Percentiles rank a stretch among this genome's conserved stretches.
phyloP scores from a whole-genome alignment of 2,888 invertebrate species.

The Cataglyphis rosenhaueri region DNA sequence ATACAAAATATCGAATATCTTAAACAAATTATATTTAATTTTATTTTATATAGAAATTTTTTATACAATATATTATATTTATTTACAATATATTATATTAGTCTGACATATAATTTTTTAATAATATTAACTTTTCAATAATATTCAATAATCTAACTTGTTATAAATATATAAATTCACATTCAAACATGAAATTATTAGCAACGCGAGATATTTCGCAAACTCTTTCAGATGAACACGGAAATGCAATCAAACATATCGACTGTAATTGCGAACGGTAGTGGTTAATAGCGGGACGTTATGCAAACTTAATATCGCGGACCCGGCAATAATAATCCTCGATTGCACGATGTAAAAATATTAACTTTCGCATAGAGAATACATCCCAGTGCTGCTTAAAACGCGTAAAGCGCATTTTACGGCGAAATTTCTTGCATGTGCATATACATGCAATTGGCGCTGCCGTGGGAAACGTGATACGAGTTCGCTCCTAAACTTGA shows the following conservation, averaged over 20 bases:
- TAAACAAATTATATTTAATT: not conserved
- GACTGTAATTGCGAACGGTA: slow-evolving; percentile 28
- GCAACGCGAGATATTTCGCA: slow-evolving; percentile 2
- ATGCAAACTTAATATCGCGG: slow-evolving; percentile 34
- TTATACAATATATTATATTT: not conserved
- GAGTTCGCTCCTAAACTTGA: slow-evolving; percentile 76
- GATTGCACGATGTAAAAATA: slow-evolving; percentile 62
- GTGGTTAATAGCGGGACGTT: slow-evolving; percentile 21
- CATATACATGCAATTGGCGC: slow-evolving; percentile 66
- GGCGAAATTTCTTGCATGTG: slow-evolving; percentile 68
- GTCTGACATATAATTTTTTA: not conserved
- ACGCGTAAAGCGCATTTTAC: slow-evolving; percentile 69
- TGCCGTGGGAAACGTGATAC: slow-evolving; percentile 81
- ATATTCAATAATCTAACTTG: not conserved
- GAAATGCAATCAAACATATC: not conserved
- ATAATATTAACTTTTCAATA: slow-evolving; percentile 17
- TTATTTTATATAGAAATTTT: not conserved
- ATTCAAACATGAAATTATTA: not conserved
- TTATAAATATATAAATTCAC: not conserved
- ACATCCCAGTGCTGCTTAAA: slow-evolving; percentile 57
- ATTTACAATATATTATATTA: not conserved
- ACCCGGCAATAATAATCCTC: slow-evolving; percentile 34
- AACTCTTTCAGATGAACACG: slow-evolving; percentile 25
- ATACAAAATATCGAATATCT: not conserved
- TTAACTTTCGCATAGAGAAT: slow-evolving; percentile 42